A percentile compares a stretch with the other conserved stretches of the same genome.
Conservation (phyloP, 64 coral and sea anemone species). For the Acropora tenuis region DNA sequence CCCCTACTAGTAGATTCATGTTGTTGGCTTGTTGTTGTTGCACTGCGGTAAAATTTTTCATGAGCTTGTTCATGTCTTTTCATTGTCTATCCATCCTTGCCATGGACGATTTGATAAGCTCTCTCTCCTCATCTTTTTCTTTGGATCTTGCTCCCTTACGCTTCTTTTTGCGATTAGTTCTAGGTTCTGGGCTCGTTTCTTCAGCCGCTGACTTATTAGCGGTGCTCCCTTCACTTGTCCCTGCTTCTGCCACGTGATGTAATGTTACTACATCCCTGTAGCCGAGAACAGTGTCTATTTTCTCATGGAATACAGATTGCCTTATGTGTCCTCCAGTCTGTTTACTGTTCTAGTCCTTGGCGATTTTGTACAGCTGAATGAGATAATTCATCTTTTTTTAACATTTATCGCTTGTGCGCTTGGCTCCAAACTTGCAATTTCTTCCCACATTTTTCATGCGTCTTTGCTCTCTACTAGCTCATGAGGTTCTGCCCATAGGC, state of each 20-base stretch:
- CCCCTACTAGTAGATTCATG: background rate
- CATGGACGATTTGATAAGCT: background rate
- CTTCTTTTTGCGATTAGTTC: background rate
- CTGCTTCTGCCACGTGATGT: slow-evolving; percentile 2
- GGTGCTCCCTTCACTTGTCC: background rate
- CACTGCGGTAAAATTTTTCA: background rate
- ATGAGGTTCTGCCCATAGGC: slow-evolving; percentile 9
- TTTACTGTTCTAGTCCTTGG: slow-evolving; percentile 31
- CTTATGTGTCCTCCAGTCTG: background rate
- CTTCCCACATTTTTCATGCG: slow-evolving; percentile 21
- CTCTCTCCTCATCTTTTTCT: slow-evolving; percentile 18
- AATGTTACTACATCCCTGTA: slow-evolving; percentile 10
- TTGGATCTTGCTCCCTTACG: background rate
- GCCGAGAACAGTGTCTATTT: background rate
- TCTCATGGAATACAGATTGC: background rate
- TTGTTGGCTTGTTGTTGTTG: background rate
- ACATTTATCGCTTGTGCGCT: background rate
- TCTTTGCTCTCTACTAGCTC: slow-evolving; percentile 42
- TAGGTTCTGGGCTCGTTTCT: background rate
- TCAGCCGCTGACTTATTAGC: background rate
- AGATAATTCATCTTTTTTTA: slow-evolving; percentile 26
- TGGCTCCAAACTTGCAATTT: slow-evolving; percentile 22
- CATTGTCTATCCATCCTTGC: background rate
- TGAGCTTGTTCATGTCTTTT: slow-evolving; percentile 17
- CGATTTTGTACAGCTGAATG: slow-evolving; percentile 27